A percentile compares a stretch with the other conserved stretches of the same genome.
These are phyloP conservation scores for Silurus lanzhouensis DNA, from an alignment of 2,797 vertebrate species.

Conservation along the genomic window DNA sequence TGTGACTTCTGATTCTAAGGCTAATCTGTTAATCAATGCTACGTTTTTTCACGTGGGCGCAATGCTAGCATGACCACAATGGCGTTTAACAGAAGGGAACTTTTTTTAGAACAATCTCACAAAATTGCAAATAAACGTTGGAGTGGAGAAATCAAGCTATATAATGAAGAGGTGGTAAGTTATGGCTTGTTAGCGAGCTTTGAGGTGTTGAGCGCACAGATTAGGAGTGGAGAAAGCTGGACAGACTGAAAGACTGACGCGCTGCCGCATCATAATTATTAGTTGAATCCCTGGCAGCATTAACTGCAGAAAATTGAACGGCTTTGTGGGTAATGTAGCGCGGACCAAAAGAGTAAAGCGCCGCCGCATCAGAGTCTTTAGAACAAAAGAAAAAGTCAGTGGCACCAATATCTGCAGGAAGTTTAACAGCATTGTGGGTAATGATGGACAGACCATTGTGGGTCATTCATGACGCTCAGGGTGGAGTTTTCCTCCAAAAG, in stretches of 20 bases:
- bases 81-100: no score
- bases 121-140: no score
- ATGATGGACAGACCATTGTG: not conserved
- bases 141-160: no score
- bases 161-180: no score
- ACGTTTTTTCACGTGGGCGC: not conserved
- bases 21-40: not conserved
- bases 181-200: no score
- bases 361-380: not conserved
- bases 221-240: not conserved
- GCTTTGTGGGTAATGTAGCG: no score
- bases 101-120: no score
- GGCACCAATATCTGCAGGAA: not conserved
- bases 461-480: not conserved
- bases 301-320: no score
- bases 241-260: not conserved
- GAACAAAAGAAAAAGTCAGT: no score
- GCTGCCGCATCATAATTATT: no score
- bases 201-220: not conserved
- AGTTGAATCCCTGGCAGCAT: no score
- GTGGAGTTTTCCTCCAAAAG: conserved; percentile 16
- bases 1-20: not conserved
- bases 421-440: not conserved
- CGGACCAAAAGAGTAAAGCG: not conserved
- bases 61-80: no score